Base-by-base conservation (phyloP, 1,140 invertebrate species). In the Pomacea maculata region DNA sequence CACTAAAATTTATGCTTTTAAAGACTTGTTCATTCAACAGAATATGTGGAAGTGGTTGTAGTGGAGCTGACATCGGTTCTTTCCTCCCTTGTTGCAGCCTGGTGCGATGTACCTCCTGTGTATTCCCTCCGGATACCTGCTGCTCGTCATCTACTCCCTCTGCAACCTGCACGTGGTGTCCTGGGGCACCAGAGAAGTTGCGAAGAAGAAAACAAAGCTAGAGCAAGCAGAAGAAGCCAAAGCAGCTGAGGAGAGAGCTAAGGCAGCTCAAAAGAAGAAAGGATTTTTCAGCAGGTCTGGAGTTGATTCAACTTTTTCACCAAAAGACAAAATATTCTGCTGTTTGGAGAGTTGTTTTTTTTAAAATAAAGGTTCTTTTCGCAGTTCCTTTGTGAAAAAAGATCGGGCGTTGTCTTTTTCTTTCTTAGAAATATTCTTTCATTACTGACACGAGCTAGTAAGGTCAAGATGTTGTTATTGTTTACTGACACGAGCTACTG, bases 251-350 rank as follows among this genome's bases (percentile, higher is more conserved):
- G 83, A 85, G 80, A 83, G 84, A 77, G 76, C 84, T n/a, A 84
- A 86, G 70, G 85, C 85, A 65, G 86, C 85, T 64, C 85, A 88
- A 68, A 83, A 86, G 73, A 84, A 96, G 76, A 84, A 71, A 80
- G 82, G 83, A 9, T 83, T 84, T 63, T 85, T 85, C 6, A 85
- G 80, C 25, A 83, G 78, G 82, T 93, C 93, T 98, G 89, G 96
- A 95, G 98, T 93, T 94, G 15, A 61, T 61, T 11, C 9, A 14
- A 57, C 55, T 57, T 9, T 14, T 14, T 57, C 3, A 45, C 34
- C 34, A 45, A 45, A 45, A 45, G 34, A 45, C 2, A 45, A 4
- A 45, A 45, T 45, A 45, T 45, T 45, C 34, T 45, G 34, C 34
- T 45, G 34, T 45, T 45, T 45, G 34, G 1, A 45, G 3, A 45